Evolutionary conservation across 2,888 invertebrate genomes (phyloP).

Genomic region (Nebria brevicollis): DNA sequence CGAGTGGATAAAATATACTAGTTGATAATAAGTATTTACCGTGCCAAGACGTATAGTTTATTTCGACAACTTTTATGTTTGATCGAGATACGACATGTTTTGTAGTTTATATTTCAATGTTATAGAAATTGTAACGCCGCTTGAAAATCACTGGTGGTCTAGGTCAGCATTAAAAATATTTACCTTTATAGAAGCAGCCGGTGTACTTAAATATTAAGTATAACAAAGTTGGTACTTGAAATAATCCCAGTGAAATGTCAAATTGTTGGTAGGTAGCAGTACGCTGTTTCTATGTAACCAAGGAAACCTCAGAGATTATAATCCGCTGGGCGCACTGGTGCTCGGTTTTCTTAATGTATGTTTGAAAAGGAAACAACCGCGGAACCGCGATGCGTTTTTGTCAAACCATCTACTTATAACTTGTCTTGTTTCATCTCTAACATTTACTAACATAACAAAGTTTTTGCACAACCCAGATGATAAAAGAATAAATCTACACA

Average conservation of each 20-base stretch:
- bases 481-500: background rate
- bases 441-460: background rate
- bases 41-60: too few relatives aligned
- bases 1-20: too few relatives aligned
- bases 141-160: background rate
- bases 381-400: conserved; percentile 24
- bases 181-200: background rate
- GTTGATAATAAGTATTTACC: too few relatives aligned
- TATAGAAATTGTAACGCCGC: background rate
- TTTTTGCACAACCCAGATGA: background rate
- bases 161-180: background rate
- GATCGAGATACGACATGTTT: too few relatives aligned
- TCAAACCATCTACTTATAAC: conserved; percentile 5
- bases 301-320: conserved; percentile 34
- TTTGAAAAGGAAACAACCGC: conserved; percentile 6
- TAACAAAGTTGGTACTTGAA: conserved; percentile 38
- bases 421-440: background rate
- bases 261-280: conserved; percentile 35
- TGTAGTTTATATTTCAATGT: too few relatives aligned
- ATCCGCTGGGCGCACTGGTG: conserved; percentile 26
- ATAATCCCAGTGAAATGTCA: conserved; percentile 41
- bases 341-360: background rate
- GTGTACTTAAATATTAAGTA: conserved; percentile 43
- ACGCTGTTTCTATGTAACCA: background rate
- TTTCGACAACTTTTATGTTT: too few relatives aligned